Evolutionary conservation across 2,797 vertebrate species (phyloP), one percentile per base, ranked within the genome.

Genomic region (Hypotaenidia philippensis): DNA sequence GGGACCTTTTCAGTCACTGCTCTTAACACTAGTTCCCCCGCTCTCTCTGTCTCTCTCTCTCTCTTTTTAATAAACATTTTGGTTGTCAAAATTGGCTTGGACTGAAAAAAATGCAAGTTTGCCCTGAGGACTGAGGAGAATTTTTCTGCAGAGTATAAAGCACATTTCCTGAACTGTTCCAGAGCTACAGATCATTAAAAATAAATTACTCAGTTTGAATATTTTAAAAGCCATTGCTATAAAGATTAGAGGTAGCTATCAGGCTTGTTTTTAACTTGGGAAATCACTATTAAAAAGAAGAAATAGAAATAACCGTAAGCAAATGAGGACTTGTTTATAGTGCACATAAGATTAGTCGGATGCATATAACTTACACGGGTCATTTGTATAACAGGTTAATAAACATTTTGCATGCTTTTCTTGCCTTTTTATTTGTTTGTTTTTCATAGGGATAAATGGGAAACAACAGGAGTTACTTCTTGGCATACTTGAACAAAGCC

Each of bases 161-260:
- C n/a, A 65, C 38, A 38, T 75, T 81, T 40, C 38, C 57, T 44
- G 71, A 93, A 94, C 11, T 9, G 45, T 88, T 94, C 86, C 76
- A 71, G 79, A 95, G 79, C 32, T 72, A 83, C 52, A 94, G 65
- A 88, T 88, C 55, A 91, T 97, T 94, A 95, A 95, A 95, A 93
- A 91, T 87, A 88, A 94, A 93, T 94, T 85, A 57, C 45, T 80
- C 18, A 15, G 27, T 89, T 68, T 91, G 64, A 94, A 91, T 95
- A 90, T 91, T 93, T 91, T 75, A 90, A 94, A 87, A 88, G 38
- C 2, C 45, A n/a, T 69, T 71, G n/a, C 57, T 78, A 52, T 72
- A 77, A 83, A 88, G 76, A 93, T 72, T 86, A 95, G 50, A 83
- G 27, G 76, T 59, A 80, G 36, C 32, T 89, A 63, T 83, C 31